Evolutionary conservation across 2,797 vertebrate species (phyloP).

Genomic region (Sebastes vulpes): DNA sequence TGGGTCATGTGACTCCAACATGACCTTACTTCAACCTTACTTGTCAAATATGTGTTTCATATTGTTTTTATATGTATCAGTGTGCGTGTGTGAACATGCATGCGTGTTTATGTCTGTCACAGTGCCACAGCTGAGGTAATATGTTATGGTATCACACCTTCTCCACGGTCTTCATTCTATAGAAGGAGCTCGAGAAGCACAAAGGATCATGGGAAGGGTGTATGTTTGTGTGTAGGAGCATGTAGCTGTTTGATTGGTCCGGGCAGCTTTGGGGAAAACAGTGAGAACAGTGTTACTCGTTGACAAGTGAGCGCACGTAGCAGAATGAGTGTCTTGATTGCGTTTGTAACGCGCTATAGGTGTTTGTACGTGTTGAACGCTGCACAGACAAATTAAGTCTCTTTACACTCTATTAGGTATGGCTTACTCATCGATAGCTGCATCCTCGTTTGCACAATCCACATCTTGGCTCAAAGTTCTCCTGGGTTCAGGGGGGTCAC

Average conservation of each 20-base stretch:
- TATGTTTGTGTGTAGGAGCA: not conserved
- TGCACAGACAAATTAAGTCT: constrained; percentile 21
- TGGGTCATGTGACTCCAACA: constrained; percentile 18
- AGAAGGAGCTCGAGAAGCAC: not conserved
- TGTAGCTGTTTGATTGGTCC: constrained; percentile 17
- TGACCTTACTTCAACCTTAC: constrained; percentile 41
- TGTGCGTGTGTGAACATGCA: not conserved
- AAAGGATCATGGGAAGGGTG: constrained; percentile 2
- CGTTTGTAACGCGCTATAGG: not conserved
- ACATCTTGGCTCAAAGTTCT: not conserved
- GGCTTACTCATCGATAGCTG: constrained; percentile 2
- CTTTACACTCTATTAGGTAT: constrained; percentile 14
- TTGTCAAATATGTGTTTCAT: not conserved
- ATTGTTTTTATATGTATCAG: not conserved
- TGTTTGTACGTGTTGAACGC: constrained; percentile 43
- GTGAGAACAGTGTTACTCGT: constrained; percentile 6
- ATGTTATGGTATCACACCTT: not conserved
- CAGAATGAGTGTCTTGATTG: not conserved
- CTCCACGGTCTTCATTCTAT: not conserved
- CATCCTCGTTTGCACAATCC: not conserved
- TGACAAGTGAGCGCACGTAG: constrained; percentile 56
- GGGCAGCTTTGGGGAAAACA: constrained; percentile 16
- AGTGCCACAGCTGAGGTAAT: not conserved
- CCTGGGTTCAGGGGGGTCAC: not conserved
- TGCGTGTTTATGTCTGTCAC: constrained; percentile 14